Conservation (phyloP, 2,113 vertebrate genomes). For the Octodon degus region DNA sequence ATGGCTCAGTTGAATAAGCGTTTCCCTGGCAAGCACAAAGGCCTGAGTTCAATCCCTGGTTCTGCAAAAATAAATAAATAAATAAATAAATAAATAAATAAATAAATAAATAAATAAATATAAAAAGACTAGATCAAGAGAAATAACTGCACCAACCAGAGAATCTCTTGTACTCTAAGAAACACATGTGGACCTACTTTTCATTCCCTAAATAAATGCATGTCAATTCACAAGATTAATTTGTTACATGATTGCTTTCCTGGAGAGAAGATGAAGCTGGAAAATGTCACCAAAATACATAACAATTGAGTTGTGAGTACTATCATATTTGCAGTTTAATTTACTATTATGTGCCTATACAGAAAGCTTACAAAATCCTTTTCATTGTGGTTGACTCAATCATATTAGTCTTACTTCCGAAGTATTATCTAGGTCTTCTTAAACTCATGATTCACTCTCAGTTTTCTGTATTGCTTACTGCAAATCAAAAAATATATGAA, state of each 20-base stretch:
- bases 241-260: background rate
- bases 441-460: background rate
- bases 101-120: too few relatives aligned
- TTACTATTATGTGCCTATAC: background rate
- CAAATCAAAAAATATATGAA: background rate
- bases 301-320: background rate
- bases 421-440: background rate
- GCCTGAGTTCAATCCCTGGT: too few relatives aligned
- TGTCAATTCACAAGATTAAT: background rate
- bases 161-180: too few relatives aligned
- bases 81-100: too few relatives aligned
- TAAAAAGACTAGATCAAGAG: background rate
- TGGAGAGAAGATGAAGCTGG: background rate
- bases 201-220: too few relatives aligned
- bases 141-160: background rate
- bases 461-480: background rate
- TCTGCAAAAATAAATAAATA: too few relatives aligned
- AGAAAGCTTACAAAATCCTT: background rate
- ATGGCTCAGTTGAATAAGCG: too few relatives aligned
- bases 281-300: background rate
- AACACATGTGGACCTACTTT: background rate
- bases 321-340: background rate
- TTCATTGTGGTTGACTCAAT: background rate
- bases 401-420: background rate
- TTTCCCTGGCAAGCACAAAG: too few relatives aligned